Evolutionary conservation across 2,113 vertebrate species (phyloP).

Genomic region (Hyperopisus bebe): DNA sequence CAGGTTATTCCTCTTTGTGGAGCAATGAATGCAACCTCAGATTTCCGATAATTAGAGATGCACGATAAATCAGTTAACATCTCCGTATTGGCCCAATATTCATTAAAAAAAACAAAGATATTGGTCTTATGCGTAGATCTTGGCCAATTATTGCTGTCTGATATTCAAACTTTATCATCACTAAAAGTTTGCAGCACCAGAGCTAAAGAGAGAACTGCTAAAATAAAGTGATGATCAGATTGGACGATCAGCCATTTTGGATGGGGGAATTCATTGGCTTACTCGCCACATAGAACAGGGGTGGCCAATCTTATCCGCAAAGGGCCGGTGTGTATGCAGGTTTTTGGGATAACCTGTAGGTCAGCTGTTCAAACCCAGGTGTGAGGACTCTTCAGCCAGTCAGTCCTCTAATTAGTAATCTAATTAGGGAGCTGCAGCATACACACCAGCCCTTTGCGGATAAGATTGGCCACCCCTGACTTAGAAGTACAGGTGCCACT

Average conservation of each 20-base stretch:
- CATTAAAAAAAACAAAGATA: not conserved
- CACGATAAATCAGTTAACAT: not conserved
- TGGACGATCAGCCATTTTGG: not conserved
- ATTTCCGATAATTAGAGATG: not conserved
- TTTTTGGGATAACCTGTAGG: too few relatives aligned
- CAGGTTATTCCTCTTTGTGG: not conserved
- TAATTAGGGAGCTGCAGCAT: too few relatives aligned
- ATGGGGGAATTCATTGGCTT: not conserved
- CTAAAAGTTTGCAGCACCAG: not conserved
- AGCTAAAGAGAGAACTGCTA: not conserved
- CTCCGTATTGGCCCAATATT: not conserved
- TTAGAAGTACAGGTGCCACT: not conserved
- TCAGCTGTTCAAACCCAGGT: too few relatives aligned
- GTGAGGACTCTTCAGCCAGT: too few relatives aligned
- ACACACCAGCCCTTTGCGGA: too few relatives aligned
- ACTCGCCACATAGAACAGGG: not conserved
- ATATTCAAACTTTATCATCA: not conserved
- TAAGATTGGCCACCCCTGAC: too few relatives aligned
- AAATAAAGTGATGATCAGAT: not conserved
- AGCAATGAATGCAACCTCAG: not conserved
- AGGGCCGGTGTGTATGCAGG: too few relatives aligned
- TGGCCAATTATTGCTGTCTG: not conserved
- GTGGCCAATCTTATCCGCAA: too few relatives aligned
- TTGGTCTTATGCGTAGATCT: not conserved
- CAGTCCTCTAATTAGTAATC: too few relatives aligned